Evolutionary conservation across 1,140 invertebrate species (phyloP).

Genomic region (Drosophila cardini): DNA sequence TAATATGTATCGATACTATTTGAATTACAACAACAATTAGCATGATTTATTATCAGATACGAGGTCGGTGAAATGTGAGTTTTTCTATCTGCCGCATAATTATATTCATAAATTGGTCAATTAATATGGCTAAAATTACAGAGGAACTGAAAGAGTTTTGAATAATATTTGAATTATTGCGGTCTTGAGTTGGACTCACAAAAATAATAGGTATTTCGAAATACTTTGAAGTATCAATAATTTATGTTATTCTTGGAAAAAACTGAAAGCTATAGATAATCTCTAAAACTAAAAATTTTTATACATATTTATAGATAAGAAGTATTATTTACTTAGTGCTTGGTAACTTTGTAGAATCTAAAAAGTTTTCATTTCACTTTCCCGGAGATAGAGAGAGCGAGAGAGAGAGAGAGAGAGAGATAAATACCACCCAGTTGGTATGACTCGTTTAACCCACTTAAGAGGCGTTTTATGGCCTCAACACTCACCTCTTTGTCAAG

Average conservation of each 20-base stretch:
- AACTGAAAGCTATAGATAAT: not conserved
- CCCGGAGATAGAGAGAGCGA: not conserved
- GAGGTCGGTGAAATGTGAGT: constrained; percentile 61
- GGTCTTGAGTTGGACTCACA: not conserved
- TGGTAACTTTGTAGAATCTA: not conserved
- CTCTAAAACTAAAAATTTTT: not conserved
- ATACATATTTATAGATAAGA: no score
- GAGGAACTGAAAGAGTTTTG: not conserved
- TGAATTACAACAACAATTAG: constrained; percentile 80
- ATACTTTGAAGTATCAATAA: not conserved
- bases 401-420: not conserved
- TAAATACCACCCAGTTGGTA: not conserved
- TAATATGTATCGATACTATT: constrained; percentile 80
- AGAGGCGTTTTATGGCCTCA: constrained; percentile 49
- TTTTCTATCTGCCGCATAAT: constrained; percentile 42
- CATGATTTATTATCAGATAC: constrained; percentile 72
- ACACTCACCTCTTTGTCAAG: constrained; percentile 77
- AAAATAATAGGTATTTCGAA: not conserved
- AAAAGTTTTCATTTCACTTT: constrained; percentile 22
- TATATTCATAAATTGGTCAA: constrained; percentile 69
- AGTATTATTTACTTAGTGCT: not conserved
- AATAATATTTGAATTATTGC: constrained; percentile 32
- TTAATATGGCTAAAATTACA: constrained; percentile 57
- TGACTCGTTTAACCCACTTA: constrained; percentile 43
- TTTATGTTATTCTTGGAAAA: not conserved